Evolutionary conservation across 2,113 vertebrate species (phyloP).

Genomic region (Indri indri): DNA sequence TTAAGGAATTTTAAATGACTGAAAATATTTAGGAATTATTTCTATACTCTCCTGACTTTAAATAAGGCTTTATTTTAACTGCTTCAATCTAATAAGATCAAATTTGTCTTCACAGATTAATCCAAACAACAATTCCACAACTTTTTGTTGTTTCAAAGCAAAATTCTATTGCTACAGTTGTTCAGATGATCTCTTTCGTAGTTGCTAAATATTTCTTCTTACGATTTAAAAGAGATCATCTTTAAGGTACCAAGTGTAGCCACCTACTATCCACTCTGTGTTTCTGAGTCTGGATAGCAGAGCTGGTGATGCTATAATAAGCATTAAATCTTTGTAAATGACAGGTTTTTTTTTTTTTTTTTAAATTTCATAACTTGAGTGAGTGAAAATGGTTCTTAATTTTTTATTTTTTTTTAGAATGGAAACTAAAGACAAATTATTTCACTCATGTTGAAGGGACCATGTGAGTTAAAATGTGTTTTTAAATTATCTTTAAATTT

Average conservation of each 20-base stretch:
- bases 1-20: not conserved
- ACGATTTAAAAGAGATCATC: not conserved
- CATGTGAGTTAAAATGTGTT: not conserved
- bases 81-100: not conserved
- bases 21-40: not conserved
- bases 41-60: not conserved
- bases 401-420: not conserved
- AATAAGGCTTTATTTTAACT: not conserved
- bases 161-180: not conserved
- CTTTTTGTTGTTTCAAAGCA: not conserved
- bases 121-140: not conserved
- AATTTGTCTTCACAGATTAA: not conserved
- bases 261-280: not conserved
- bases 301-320: not conserved
- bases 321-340: not conserved
- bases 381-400: not conserved
- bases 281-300: not conserved
- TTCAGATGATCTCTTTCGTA: not conserved
- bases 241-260: not conserved
- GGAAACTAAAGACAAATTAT: not conserved
- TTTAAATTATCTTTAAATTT: not conserved
- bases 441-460: not conserved
- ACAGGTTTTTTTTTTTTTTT: not conserved
- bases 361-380: not conserved
- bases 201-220: not conserved